phyloP scores from a whole-genome alignment of 2,888 invertebrate genomes.

The Tetragonisca angustula region DNA sequence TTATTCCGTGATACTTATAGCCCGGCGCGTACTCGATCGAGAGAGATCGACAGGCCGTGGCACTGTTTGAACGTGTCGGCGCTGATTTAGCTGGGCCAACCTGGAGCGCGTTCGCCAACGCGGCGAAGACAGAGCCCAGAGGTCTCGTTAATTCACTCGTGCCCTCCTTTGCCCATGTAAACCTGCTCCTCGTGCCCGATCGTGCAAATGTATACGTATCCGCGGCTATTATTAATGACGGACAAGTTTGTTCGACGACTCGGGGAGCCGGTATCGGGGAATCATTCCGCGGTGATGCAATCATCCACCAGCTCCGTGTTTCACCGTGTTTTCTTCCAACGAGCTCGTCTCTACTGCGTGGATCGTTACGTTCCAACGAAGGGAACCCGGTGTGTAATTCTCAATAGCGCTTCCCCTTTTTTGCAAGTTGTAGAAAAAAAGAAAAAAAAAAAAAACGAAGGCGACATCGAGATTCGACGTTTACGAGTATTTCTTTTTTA shows the following conservation, averaged over 20 bases:
- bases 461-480: neutral
- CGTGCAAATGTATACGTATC: neutral
- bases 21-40: neutral
- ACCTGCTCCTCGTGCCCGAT: neutral
- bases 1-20: conserved; percentile 22
- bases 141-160: neutral
- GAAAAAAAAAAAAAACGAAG: neutral
- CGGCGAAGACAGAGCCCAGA: neutral
- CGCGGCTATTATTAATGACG: conserved; percentile 10
- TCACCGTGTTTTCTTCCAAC: neutral
- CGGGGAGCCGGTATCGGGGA: neutral
- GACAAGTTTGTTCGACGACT: neutral
- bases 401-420: neutral
- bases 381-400: neutral
- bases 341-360: conserved; percentile 10
- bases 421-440: neutral
- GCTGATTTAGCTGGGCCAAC: neutral
- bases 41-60: neutral
- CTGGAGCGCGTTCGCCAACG: neutral
- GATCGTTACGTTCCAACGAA: neutral
- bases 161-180: neutral
- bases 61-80: conserved; percentile 1
- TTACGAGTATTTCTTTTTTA: too few relatives aligned
- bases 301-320: neutral
- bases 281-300: conserved; percentile 8